Evolutionary conservation across 1,140 invertebrate species (phyloP).

Genomic region (Carposina sasakii): DNA sequence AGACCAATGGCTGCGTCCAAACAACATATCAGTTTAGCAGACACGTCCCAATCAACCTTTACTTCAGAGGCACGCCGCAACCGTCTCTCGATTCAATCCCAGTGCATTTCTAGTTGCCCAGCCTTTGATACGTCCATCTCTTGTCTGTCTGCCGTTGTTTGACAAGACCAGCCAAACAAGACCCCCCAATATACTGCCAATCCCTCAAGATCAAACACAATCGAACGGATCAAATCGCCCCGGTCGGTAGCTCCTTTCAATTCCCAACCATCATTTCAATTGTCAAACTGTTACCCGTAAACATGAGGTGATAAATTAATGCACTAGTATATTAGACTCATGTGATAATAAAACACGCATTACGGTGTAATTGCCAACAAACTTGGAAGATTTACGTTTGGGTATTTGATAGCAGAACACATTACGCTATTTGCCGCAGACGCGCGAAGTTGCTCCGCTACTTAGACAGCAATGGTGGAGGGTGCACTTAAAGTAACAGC

Average conservation of each 20-base stretch:
- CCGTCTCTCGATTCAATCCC: conserved; percentile 65
- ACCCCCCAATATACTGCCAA: conserved; percentile 35
- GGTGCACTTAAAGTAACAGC: conserved; percentile 16
- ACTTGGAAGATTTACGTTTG: too few species aligned
- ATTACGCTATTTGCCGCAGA: too few species aligned
- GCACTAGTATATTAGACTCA: conserved; percentile 61
- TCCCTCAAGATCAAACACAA: conserved; percentile 28
- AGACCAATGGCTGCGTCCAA: too few species aligned
- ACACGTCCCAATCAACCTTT: conserved; percentile 64
- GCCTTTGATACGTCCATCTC: conserved; percentile 69
- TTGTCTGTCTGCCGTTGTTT: conserved; percentile 66
- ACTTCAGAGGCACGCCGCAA: conserved; percentile 53
- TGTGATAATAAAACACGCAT: conserved; percentile 69
- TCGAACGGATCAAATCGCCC: conserved; percentile 13
- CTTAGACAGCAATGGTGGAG: conserved; percentile 19
- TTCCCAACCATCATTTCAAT: conserved; percentile 62
- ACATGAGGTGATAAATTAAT: conserved; percentile 67
- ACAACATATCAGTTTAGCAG: conserved; percentile 47
- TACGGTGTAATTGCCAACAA: conserved; percentile 66
- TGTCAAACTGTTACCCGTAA: conserved; percentile 59
- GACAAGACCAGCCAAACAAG: conserved; percentile 39
- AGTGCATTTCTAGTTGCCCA: conserved; percentile 61
- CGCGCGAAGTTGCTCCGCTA: too few species aligned
- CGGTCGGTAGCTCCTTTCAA: conserved; percentile 37
- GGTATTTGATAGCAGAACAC: too few species aligned